Conservation (phyloP, 2,888 invertebrate genomes). For the Hydriomena furcata region DNA sequence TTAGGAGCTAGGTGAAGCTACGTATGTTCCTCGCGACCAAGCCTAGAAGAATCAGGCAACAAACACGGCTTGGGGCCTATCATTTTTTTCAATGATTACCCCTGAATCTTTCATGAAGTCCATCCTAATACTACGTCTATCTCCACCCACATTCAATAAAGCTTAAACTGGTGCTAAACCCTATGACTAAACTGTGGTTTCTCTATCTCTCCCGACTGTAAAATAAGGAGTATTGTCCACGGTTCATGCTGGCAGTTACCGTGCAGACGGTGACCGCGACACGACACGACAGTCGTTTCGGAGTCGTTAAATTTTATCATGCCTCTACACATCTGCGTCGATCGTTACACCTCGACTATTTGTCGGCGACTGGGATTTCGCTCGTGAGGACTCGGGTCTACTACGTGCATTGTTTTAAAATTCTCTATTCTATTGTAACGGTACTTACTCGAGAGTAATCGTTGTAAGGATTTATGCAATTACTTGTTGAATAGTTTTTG, state of each 20-base stretch:
- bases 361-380: slow-evolving; percentile 26
- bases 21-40: too few relatives aligned
- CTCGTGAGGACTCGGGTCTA: slow-evolving; percentile 32
- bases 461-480: too few relatives aligned
- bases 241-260: not conserved
- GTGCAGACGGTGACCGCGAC: slow-evolving; percentile 34
- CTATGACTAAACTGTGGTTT: not conserved
- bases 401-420: slow-evolving; percentile 40
- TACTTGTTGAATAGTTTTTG: too few relatives aligned
- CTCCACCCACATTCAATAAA: too few relatives aligned
- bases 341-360: slow-evolving; percentile 42
- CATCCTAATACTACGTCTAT: too few relatives aligned
- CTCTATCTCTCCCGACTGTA: not conserved
- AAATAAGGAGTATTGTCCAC: not conserved
- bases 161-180: not conserved
- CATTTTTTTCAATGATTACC: too few relatives aligned
- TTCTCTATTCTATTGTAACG: slow-evolving; percentile 21
- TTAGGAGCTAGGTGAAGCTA: too few relatives aligned
- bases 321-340: slow-evolving; percentile 54
- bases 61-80: too few relatives aligned
- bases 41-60: too few relatives aligned
- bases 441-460: not conserved
- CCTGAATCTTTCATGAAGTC: too few relatives aligned
- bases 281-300: slow-evolving; percentile 30
- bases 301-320: slow-evolving; percentile 55